Base-by-base conservation (phyloP, 2,888 invertebrate genomes). In the Cryptosula pallasiana region DNA sequence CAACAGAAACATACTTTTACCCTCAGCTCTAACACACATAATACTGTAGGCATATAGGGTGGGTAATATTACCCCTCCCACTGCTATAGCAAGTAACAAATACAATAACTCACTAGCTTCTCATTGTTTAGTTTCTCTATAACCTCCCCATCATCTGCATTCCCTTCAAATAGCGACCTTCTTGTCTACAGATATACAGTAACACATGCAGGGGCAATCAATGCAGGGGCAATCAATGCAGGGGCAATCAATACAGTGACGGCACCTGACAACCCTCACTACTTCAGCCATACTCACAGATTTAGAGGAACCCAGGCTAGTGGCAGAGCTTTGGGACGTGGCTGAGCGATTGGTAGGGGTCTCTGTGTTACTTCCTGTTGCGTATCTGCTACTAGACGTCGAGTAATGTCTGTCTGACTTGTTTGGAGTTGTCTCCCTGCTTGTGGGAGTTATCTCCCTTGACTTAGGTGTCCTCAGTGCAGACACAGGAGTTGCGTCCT, bases 81-180 rank as follows among this genome's bases (percentile, higher is more conserved):
- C n/a, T n/a, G n/a, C n/a, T n/a, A n/a, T n/a, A n/a, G n/a, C n/a
- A n/a, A n/a, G n/a, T n/a, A n/a, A 45, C 20, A 13, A 9, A 45
- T 45, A 45, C 9, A 16, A 16, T 9, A 9, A 27, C 63, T 63
- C 34, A 63, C 63, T 13, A 63, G 20, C 27, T 63, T 63, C 63
- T 63, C 63, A 63, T 63, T 63, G 63, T 63, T 63, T 5, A 63
- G 32, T 63, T 34, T 63, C 32, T 63, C 25, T 9, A 63, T 63
- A 5, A 63, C 32, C 34, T 63, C 63, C 5, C 32, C 32, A 63
- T 63, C 63, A 13, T n/a, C 63, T n/a, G n/a, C n/a, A n/a, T n/a
- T n/a, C n/a, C n/a, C n/a, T n/a, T n/a, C n/a, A n/a, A n/a, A n/a
- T n/a, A n/a, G n/a, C n/a, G n/a, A n/a, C n/a, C n/a, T n/a, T n/a